Conservation (phyloP, 2,113 vertebrate species). For the Dasyurus viverrinus region DNA sequence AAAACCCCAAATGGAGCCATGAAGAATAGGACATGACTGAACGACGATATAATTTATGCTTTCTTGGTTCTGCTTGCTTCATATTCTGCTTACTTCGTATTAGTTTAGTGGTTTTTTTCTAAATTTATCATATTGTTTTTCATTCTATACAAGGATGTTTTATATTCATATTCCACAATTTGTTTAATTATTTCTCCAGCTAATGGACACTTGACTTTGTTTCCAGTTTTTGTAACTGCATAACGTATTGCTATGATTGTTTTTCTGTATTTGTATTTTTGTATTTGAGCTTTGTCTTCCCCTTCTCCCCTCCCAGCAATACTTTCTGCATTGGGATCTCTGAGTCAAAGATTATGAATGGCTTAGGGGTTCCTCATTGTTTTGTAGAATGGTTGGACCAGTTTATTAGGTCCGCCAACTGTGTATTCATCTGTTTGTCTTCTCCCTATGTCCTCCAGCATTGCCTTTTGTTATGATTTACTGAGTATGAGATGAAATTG, state of each 20-base stretch:
- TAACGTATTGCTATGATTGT: neutral
- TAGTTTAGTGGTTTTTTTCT: neutral
- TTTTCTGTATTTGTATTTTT: neutral
- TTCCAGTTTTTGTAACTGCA: neutral
- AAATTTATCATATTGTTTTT: neutral
- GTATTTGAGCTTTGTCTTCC: neutral
- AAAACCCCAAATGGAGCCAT: neutral
- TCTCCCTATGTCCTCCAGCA: neutral
- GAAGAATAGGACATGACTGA: neutral
- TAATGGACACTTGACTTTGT: neutral
- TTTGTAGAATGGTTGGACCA: neutral
- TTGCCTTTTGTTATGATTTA: neutral
- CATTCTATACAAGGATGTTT: neutral
- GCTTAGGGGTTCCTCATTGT: neutral
- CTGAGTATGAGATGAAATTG: neutral
- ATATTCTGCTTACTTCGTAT: neutral
- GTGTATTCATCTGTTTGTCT: neutral
- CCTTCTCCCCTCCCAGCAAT: neutral
- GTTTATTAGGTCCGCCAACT: neutral
- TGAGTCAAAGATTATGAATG: neutral
- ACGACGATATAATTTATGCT: neutral
- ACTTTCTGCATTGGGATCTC: neutral
- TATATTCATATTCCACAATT: neutral
- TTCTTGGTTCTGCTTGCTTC: neutral
- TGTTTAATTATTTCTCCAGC: neutral